A percentile compares a stretch with the other conserved stretches of the same genome.
Conservation (phyloP, 2,797 vertebrate genomes). For the Tiaroga cobitis region DNA sequence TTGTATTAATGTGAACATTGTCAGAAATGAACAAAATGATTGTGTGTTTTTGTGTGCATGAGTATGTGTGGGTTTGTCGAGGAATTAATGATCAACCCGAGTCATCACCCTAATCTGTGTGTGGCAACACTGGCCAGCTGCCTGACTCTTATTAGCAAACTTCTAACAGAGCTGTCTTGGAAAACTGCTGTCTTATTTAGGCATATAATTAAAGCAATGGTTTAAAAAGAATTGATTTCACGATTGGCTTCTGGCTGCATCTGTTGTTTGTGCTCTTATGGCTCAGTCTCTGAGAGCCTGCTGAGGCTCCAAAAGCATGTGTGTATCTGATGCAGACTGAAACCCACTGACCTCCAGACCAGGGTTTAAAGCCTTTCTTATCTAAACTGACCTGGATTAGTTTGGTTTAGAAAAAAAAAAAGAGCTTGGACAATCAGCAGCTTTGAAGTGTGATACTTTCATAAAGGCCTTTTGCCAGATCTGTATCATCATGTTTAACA, state of each 20-base stretch:
- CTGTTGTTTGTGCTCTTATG: background rate
- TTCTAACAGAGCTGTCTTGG: background rate
- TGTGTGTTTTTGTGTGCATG: background rate
- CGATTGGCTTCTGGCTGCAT: background rate
- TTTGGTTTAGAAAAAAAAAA: background rate
- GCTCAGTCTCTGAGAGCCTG: background rate
- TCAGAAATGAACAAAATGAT: background rate
- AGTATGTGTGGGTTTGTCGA: background rate
- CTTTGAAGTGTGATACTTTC: background rate
- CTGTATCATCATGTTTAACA: background rate
- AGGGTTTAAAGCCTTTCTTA: background rate
- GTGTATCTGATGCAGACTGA: background rate
- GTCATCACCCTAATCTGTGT: no score
- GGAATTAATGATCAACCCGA: background rate
- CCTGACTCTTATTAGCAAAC: background rate
- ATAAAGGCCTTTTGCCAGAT: background rate
- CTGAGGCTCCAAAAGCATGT: background rate
- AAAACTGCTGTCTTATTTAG: background rate
- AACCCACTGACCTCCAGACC: background rate
- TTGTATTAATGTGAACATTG: background rate
- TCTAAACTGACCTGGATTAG: background rate
- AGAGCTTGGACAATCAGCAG: background rate
- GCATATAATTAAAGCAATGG: background rate
- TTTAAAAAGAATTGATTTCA: background rate
- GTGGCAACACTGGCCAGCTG: background rate